Base-by-base conservation (phyloP, 2,888 invertebrate genomes). In the Philopedon plagiatum region DNA sequence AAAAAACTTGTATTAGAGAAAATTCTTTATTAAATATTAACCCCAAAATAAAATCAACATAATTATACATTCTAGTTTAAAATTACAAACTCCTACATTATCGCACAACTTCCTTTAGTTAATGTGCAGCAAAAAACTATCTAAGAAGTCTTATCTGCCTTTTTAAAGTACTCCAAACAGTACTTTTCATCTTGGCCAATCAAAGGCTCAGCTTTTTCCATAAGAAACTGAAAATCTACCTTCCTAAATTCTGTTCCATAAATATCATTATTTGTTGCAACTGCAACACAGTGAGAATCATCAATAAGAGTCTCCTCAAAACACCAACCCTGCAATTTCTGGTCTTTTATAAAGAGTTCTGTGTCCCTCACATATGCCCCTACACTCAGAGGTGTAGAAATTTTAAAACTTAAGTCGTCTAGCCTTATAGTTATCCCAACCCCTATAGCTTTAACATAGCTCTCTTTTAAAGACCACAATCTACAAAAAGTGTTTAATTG, bases 401-500 rank as follows among this genome's bases (percentile, higher is more conserved):
- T 86, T 60, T 87, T 83, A 85, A 98, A 98, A 85, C 91, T 92
- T 41, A 98, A 89, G 76, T 92, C 89, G 77, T 90, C 87, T 49
- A 98, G 87, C 80, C 94, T 91, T 75, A 93, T 87, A 0, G 92
- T 92, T 63, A 98, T 91, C 29, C 98, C 98, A 21, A 92, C 87
- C 18, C 98, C 97, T 64, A 92, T 88, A 75, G 97, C 97, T 86
- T 98, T 98, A 0, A 96, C 94, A 83, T 96, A 97, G 82, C 96
- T 94, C 84, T 98, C 98, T 85, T 98, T 98, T 57, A 98, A 87
- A 79, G 96, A 93, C 98, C 98, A 98, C 81, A 94, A 89, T 65
- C 79, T 76, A 75, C 93, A 96, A 85, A 98, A 98, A 81, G 92
- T 91, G 13, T 88, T 87, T 34, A 95, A 86, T 83, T 94, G 91